These are phyloP conservation scores for Geodia barretti DNA, from an alignment of 37 sponge, comb jelly and placozoan genomes.

Conservation along the genomic window DNA sequence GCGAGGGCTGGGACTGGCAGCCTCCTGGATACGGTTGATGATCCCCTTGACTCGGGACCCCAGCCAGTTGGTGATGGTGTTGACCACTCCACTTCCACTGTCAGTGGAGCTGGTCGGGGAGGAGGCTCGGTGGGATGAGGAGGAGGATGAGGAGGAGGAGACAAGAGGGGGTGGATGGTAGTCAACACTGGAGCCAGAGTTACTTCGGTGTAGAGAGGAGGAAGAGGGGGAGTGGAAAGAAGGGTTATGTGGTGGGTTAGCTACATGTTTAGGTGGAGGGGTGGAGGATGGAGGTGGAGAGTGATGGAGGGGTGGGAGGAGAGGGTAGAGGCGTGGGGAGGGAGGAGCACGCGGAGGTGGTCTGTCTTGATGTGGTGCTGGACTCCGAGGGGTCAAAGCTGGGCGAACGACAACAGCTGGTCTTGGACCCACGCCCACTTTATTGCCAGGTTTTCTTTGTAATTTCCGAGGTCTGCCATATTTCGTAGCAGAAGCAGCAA, in stretches of 20 bases:
- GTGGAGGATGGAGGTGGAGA: background rate
- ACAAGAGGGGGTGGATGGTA: background rate
- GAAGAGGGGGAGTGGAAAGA: background rate
- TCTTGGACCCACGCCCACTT: background rate
- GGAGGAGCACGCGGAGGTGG: background rate
- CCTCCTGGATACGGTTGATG: conserved; percentile 11
- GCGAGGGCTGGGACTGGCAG: conserved; percentile 19
- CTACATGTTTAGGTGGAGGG: background rate
- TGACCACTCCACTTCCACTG: conserved; percentile 17
- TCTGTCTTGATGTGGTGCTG: background rate
- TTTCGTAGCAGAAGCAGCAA: too few relatives aligned
- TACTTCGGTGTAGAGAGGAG: background rate
- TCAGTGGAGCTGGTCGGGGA: conserved; percentile 1
- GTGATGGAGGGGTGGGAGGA: background rate
- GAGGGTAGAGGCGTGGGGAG: background rate
- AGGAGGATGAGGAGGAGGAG: background rate
- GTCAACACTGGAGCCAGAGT: background rate
- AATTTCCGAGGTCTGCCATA: too few relatives aligned
- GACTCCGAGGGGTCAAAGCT: background rate
- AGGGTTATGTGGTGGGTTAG: background rate
- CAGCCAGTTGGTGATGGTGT: conserved; percentile 5
- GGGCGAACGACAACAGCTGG: background rate
- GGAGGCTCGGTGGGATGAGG: background rate
- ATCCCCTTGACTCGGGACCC: conserved; percentile 32
- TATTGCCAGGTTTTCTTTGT: too few relatives aligned